These are phyloP conservation scores for Chymomyza amoena DNA, from an alignment of 2,888 invertebrate genomes.

Conservation along the genomic window DNA sequence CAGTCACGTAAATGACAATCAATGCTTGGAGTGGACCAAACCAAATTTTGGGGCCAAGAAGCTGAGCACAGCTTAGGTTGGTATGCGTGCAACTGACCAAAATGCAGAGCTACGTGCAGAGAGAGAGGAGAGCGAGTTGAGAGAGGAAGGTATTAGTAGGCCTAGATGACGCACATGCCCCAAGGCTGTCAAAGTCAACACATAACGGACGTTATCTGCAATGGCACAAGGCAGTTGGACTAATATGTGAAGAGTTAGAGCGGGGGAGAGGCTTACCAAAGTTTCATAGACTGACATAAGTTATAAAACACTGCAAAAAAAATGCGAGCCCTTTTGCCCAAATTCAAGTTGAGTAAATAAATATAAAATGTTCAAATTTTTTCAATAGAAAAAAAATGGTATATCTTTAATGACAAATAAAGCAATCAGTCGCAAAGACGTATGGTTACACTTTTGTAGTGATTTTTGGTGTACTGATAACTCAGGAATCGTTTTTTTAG, in stretches of 20 bases:
- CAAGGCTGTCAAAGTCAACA: slow-evolving; percentile 67
- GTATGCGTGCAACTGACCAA: slow-evolving; percentile 58
- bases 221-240: slow-evolving; percentile 16
- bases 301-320: not conserved
- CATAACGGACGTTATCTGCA: slow-evolving; percentile 55
- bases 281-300: not conserved
- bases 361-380: no score
- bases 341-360: no score
- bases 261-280: not conserved
- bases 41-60: not conserved
- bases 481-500: no score
- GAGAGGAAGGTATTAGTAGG: not conserved
- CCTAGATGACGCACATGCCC: slow-evolving; percentile 48
- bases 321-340: no score
- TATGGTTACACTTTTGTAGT: no score
- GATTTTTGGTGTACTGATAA: no score
- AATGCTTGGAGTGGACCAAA: slow-evolving; percentile 56
- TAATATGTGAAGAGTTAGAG: not conserved
- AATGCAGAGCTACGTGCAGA: slow-evolving; percentile 8
- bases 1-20: slow-evolving; percentile 71
- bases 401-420: no score
- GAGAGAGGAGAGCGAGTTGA: not conserved
- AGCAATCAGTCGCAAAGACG: no score
- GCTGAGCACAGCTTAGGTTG: not conserved
- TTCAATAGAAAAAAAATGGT: no score